A percentile compares a stretch with the other conserved stretches of the same genome.
Evolutionary conservation across 1,140 invertebrate genomes (phyloP).

Genomic region (Drosophila orena): DNA sequence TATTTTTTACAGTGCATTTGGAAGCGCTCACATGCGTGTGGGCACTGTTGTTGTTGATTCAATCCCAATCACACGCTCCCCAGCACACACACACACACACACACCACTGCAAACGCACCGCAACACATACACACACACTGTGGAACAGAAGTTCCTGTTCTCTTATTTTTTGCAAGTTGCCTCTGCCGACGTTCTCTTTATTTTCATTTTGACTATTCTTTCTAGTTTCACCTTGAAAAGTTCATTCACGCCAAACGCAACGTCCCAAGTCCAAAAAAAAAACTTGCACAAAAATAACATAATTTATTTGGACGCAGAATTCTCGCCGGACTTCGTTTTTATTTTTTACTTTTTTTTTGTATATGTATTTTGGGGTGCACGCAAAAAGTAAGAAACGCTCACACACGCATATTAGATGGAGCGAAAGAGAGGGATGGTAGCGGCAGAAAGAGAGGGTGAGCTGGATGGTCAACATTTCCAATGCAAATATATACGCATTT

Average conservation of each 20-base stretch:
- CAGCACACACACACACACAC: constrained; percentile 36
- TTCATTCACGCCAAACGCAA: constrained; percentile 83
- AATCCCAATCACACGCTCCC: constrained; percentile 75
- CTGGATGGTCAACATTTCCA: constrained; percentile 67
- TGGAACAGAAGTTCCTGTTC: constrained; percentile 65
- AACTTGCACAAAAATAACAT: constrained; percentile 83
- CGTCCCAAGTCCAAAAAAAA: constrained; percentile 63
- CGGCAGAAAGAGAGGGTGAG: neutral
- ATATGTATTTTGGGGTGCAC: constrained; percentile 51
- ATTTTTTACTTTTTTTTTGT: neutral
- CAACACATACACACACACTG: constrained; percentile 14
- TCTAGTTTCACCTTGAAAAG: constrained; percentile 84
- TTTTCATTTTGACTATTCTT: constrained; percentile 76
- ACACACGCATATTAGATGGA: constrained; percentile 16
- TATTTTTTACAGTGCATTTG: constrained; percentile 7
- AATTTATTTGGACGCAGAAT: constrained; percentile 73
- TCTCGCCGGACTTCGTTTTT: constrained; percentile 21
- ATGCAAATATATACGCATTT: constrained; percentile 80
- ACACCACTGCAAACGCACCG: constrained; percentile 14
- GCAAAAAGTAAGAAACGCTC: constrained; percentile 52
- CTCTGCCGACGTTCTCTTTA: constrained; percentile 47
- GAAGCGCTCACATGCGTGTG: constrained; percentile 59
- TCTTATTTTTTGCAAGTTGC: constrained; percentile 63
- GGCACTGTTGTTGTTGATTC: constrained; percentile 43
- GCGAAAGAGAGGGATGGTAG: constrained; percentile 5